Conservation (phyloP, 1,140 invertebrate genomes). For the Pollicipes pollicipes region DNA sequence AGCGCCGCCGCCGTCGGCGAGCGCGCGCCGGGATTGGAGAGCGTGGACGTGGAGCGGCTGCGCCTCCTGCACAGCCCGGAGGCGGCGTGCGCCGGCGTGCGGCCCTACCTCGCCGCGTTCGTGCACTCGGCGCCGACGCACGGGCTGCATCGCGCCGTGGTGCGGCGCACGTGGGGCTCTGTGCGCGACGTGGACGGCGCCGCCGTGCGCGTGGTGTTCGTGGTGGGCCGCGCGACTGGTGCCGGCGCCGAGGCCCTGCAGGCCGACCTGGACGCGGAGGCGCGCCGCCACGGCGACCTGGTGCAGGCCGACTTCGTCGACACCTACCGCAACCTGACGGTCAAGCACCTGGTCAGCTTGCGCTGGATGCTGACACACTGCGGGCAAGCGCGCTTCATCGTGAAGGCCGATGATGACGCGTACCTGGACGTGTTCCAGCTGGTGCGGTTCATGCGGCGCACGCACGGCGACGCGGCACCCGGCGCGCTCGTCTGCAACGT, state of each 20-base stretch:
- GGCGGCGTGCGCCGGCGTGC: constrained; percentile 8
- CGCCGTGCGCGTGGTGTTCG: constrained; percentile 22
- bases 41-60: constrained; percentile 14
- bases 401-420: constrained; percentile 37
- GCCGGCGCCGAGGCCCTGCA: neutral
- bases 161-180: constrained; percentile 25
- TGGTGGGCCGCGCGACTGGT: constrained; percentile 19
- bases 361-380: constrained; percentile 31
- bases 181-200: constrained; percentile 15
- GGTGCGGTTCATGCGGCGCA: constrained; percentile 22
- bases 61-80: constrained; percentile 10
- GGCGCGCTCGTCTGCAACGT: constrained; percentile 27
- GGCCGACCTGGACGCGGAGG: constrained; percentile 17
- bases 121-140: constrained; percentile 28
- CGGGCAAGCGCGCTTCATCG: constrained; percentile 24
- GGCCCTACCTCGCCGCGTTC: constrained; percentile 20
- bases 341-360: constrained; percentile 33
- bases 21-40: neutral
- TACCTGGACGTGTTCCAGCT: constrained; percentile 33
- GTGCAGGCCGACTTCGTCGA: constrained; percentile 29
- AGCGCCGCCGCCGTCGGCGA: no score
- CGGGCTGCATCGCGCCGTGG: constrained; percentile 25
- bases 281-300: constrained; percentile 23
- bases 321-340: constrained; percentile 30
- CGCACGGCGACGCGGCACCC: constrained; percentile 16